Conservation (phyloP, 2,113 vertebrate genomes). For the Cranoglanis bouderius region DNA sequence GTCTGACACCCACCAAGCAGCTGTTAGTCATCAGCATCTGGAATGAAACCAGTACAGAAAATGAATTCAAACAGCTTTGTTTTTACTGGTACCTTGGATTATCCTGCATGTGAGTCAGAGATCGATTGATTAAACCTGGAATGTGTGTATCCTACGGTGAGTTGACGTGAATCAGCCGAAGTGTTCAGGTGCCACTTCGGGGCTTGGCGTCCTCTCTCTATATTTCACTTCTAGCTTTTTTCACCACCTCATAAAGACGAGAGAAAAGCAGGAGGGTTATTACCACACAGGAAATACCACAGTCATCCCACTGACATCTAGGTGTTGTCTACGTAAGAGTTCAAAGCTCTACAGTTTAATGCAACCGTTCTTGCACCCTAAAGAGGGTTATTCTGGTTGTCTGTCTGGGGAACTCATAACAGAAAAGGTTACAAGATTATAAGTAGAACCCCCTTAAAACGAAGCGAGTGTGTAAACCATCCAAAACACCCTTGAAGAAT, state of each 20-base stretch:
- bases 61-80: background rate
- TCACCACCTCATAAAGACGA: background rate
- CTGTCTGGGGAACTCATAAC: background rate
- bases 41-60: background rate
- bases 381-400: background rate
- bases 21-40: background rate
- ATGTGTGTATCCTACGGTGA: background rate
- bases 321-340: background rate
- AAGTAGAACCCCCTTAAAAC: background rate
- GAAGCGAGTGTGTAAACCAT: background rate
- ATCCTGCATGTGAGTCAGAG: background rate
- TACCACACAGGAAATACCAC: conserved; percentile 2
- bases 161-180: background rate
- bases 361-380: background rate
- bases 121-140: background rate
- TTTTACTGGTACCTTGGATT: background rate
- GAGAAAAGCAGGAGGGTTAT: background rate
- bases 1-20: background rate
- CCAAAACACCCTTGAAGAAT: background rate
- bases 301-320: background rate
- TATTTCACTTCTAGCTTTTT: background rate
- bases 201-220: background rate
- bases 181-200: background rate
- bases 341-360: background rate
- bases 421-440: background rate